Conservation (phyloP, 2,888 invertebrate genomes). For the Epinotia ramella region DNA sequence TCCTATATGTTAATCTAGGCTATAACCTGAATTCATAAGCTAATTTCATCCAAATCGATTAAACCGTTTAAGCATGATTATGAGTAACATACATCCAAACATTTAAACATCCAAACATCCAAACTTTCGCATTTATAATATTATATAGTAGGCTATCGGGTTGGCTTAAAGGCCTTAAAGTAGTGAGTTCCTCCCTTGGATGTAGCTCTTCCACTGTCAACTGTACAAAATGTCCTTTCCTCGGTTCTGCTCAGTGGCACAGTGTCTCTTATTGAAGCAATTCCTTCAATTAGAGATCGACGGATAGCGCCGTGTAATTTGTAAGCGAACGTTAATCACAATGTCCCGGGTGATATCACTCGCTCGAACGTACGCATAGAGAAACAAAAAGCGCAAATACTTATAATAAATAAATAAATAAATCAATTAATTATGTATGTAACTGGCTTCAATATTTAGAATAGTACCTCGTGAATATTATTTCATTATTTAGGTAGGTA, state of each 20-base stretch:
- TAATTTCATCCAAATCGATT: too few relatives aligned
- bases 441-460: background rate
- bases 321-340: slow-evolving; percentile 43
- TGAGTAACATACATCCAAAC: too few relatives aligned
- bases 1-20: too few relatives aligned
- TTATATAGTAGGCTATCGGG: too few relatives aligned
- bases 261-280: slow-evolving; percentile 40
- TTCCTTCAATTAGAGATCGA: slow-evolving; percentile 46
- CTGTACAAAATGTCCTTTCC: slow-evolving; percentile 17
- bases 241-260: slow-evolving; percentile 5
- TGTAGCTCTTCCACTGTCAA: background rate
- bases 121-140: too few relatives aligned
- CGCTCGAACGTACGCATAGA: slow-evolving; percentile 12
- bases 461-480: background rate
- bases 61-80: too few relatives aligned
- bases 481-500: background rate
- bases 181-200: too few relatives aligned
- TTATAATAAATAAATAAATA: too few relatives aligned
- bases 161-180: too few relatives aligned
- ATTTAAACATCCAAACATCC: too few relatives aligned
- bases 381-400: slow-evolving; percentile 3
- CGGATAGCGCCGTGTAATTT: slow-evolving; percentile 45
- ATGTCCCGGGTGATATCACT: slow-evolving; percentile 40
- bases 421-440: background rate
- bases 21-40: too few relatives aligned